Evolutionary conservation across 2,797 vertebrate genomes (phyloP), one percentile per base, ranked within the genome.

Genomic region (Malurus splendens): DNA sequence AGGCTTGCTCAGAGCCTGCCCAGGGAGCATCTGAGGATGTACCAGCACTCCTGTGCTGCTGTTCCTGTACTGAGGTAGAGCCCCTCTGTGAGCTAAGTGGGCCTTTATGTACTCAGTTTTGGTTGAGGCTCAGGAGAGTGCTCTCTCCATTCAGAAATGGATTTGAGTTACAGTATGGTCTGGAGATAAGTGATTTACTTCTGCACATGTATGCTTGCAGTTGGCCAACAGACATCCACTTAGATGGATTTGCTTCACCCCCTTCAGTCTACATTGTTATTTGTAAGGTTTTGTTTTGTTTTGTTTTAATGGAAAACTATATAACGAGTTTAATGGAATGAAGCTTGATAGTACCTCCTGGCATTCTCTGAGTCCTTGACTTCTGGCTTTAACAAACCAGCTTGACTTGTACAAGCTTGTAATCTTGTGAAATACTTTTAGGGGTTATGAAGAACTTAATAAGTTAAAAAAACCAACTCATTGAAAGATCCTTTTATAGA

Each of bases 181-280:
- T 66, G n/a, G 27, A 61, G 30, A 20, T 42, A 56, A 27, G 17
- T 19, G 11, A 45, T 85, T 72, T 54, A 14, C 18, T 57, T 84
- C 30, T 86, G 62, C 27, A 28, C 0, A 0, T 25, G 7, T 71
- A 5, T 38, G 27, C 12, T 56, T 78, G 42, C 47, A 50, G 0
- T 28, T 62, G 45, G 30, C n/a, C 16, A 36, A 6, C 23, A 73
- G n/a, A 19, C 10, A 30, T 33, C 23, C 23, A 14, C 25, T 55
- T 14, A 19, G 25, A 38, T 52, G 28, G n/a, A 19, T 41, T 82
- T 80, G 9, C 72, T 81, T 75, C 5, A 9, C 30, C 47, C 90
- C 38, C 12, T 41, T 65, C 33, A 38, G 41, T 71, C 33, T 59
- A 12, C 17, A 1, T 42, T 14, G 14, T 45, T 30, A 7, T 52